Evolutionary conservation across 2,113 vertebrate species (phyloP), one percentile per base, ranked within the genome.

Genomic region (Lanius collurio): DNA sequence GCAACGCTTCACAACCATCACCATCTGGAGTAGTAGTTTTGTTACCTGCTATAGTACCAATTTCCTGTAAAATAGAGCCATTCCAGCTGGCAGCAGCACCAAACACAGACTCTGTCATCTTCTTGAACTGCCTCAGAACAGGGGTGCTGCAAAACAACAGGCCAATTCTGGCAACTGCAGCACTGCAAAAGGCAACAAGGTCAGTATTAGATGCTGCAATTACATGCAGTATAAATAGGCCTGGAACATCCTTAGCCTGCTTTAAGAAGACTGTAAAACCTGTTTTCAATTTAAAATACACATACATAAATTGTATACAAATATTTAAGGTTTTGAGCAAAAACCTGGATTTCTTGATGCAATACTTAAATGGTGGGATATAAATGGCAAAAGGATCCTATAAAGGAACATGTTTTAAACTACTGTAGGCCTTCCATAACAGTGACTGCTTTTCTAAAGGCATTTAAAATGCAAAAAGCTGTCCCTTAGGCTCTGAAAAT

Each of bases 11-110:
- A 74, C 55, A 69, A 37, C 47, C 37, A 74, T 11, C 50, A 33
- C 46, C 50, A 35, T 15, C 50, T 35, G 49, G 15, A 80, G 70
- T 5, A 1, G 14, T 8, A 33, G 46, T 59, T 64, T 37, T 60
- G 60, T 96, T 97, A 98, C 98, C 98, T 97, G 98, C 98, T 52
- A 98, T 97, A 19, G 97, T 94, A 49, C 98, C 98, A 24, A 98
- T 96, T 56, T 98, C 98, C 83, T 98, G 97, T 60, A 98, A 84
- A 77, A 98, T 3, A 44, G 96, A 97, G 74, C 88, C 17, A 20
- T 95, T 97, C 98, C 98, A 98, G 39, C 83, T 55, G 3, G 78
- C 9, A 56, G 97, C 81, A 70, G 74, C 57, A 62, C 98, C 98
- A 94, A 98, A 98, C 28, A 98, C 94, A 2, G 83, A 89, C 65